Percentiles rank a stretch among this genome's conserved stretches.
Conservation (phyloP, 2,888 invertebrate genomes). For the Oscheius onirici region DNA sequence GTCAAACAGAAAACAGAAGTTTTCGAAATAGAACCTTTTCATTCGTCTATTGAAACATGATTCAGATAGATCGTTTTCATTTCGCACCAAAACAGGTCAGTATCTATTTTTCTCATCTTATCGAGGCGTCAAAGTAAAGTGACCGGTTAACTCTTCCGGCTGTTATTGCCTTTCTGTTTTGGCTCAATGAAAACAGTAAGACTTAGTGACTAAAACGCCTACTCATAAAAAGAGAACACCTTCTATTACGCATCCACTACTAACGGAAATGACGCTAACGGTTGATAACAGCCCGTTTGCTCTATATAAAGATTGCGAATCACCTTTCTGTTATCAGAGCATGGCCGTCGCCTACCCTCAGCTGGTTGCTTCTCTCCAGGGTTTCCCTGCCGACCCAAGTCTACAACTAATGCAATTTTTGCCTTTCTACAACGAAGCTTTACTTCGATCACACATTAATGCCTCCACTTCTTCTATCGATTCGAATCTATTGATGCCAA, state of each 20-base stretch:
- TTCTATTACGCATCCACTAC: neutral
- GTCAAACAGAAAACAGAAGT: too few relatives aligned
- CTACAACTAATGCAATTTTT: slow-evolving; percentile 18
- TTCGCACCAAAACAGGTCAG: too few relatives aligned
- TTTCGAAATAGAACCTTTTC: too few relatives aligned
- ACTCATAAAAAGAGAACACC: too few relatives aligned
- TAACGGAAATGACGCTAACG: neutral
- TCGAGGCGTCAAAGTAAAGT: too few relatives aligned
- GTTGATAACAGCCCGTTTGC: neutral
- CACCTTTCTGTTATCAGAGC: slow-evolving; percentile 17
- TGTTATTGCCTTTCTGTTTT: too few relatives aligned
- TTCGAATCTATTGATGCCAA: neutral
- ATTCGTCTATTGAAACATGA: too few relatives aligned
- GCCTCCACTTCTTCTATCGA: slow-evolving; percentile 13
- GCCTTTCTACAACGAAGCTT: neutral
- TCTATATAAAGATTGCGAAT: slow-evolving; percentile 13
- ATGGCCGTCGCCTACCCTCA: slow-evolving; percentile 26
- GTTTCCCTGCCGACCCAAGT: slow-evolving; percentile 14
- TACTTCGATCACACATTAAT: neutral
- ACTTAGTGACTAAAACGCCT: too few relatives aligned
- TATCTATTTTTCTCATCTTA: too few relatives aligned
- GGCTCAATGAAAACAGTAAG: too few relatives aligned
- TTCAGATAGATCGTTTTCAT: too few relatives aligned
- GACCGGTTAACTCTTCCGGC: too few relatives aligned
- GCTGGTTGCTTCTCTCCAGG: slow-evolving; percentile 26